Evolutionary conservation across 2,113 vertebrate genomes (phyloP).

Genomic region (Delphinapterus leucas): DNA sequence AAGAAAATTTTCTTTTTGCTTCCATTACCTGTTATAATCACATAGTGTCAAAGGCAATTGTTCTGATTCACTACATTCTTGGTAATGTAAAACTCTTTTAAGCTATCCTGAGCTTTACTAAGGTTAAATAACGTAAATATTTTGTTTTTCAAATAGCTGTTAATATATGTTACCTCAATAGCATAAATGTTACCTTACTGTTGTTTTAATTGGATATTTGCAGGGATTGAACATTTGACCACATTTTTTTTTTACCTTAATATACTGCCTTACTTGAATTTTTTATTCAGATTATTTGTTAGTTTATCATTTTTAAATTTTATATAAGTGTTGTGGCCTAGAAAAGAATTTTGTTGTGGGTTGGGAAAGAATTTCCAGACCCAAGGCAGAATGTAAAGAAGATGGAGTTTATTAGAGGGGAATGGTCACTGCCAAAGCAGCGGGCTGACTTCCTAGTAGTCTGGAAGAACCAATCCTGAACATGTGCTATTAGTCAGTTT

Average conservation of each 20-base stretch:
- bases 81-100: neutral
- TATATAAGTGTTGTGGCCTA: neutral
- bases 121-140: neutral
- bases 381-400: too few relatives aligned
- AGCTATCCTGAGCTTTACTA: neutral
- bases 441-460: too few relatives aligned
- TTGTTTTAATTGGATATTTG: neutral
- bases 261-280: neutral
- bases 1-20: neutral
- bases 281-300: neutral
- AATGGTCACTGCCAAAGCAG: too few relatives aligned
- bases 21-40: neutral
- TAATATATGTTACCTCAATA: neutral
- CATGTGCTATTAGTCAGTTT: too few relatives aligned
- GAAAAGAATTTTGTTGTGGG: too few relatives aligned
- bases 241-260: neutral
- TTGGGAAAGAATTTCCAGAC: too few relatives aligned
- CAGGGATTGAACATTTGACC: neutral
- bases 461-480: too few relatives aligned
- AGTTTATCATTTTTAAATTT: neutral
- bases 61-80: neutral
- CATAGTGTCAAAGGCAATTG: neutral
- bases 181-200: neutral
- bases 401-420: too few relatives aligned
- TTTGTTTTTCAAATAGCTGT: neutral